Percentiles rank a stretch among this genome's conserved stretches.
Conservation (phyloP, 1,140 invertebrate species). For the Drosophila pseudoananassae region DNA sequence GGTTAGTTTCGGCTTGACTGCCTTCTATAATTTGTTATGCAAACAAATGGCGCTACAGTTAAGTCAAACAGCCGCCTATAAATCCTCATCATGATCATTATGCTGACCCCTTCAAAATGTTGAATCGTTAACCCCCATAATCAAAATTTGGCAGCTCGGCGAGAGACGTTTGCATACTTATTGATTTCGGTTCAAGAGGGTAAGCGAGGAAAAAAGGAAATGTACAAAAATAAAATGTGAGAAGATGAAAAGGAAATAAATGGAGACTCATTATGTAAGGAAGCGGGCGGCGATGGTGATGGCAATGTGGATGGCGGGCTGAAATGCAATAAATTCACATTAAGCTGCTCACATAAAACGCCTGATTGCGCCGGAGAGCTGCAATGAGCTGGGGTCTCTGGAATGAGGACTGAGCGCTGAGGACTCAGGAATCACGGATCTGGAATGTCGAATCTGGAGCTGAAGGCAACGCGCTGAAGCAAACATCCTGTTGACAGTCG, state of each 20-base stretch:
- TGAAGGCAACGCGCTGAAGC: slow-evolving; percentile 67
- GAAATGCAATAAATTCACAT: slow-evolving; percentile 81
- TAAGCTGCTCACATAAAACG: slow-evolving; percentile 81
- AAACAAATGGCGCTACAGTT: slow-evolving; percentile 76
- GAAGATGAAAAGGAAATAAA: slow-evolving; percentile 42
- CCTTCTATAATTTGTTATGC: slow-evolving; percentile 65
- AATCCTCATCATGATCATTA: slow-evolving; percentile 63
- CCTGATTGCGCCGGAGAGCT: slow-evolving; percentile 71
- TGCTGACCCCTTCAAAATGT: slow-evolving; percentile 24
- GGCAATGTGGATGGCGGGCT: slow-evolving; percentile 23
- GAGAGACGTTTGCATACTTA: slow-evolving; percentile 50
- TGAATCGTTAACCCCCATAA: slow-evolving; percentile 64
- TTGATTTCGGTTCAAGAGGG: slow-evolving; percentile 48
- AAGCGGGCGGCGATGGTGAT: slow-evolving; percentile 11
- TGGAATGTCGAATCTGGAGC: slow-evolving; percentile 12
- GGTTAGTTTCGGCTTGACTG: slow-evolving; percentile 16
- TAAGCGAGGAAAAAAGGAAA: background rate
- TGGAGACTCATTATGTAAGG: slow-evolving; percentile 64
- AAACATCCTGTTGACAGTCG: slow-evolving; percentile 78
- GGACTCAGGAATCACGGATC: background rate
- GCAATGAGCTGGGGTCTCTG: slow-evolving; percentile 32
- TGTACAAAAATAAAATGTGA: background rate
- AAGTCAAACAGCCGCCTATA: slow-evolving; percentile 62
- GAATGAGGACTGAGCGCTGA: background rate
- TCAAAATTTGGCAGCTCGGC: slow-evolving; percentile 65